Evolutionary conservation across 1,140 invertebrate species (phyloP).

Genomic region (Rhizoglyphus robini): DNA sequence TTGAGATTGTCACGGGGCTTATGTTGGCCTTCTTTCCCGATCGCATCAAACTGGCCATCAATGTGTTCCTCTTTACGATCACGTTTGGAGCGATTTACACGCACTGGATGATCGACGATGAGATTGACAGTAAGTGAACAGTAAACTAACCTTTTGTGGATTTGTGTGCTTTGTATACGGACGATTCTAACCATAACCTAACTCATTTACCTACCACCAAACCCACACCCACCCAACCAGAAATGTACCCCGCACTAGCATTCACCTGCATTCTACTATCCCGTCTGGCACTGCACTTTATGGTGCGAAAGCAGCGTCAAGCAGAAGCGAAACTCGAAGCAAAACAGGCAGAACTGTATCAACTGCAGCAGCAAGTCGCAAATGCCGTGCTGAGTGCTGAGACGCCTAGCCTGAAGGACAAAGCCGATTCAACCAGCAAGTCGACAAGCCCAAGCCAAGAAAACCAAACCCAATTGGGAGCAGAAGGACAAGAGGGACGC

Average conservation of each 20-base stretch:
- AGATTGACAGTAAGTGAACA: constrained; percentile 48
- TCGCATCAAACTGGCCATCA: constrained; percentile 67
- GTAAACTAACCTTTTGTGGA: too few species aligned
- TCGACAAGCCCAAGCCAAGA: too few species aligned
- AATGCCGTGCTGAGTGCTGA: too few species aligned
- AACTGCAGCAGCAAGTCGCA: not conserved
- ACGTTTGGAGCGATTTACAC: constrained; percentile 82
- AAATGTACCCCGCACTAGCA: constrained; percentile 77
- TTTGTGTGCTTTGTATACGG: not conserved
- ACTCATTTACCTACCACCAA: too few species aligned
- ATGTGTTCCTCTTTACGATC: constrained; percentile 60
- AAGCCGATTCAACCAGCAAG: too few species aligned
- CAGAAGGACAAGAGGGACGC: too few species aligned
- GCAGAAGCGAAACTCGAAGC: not conserved
- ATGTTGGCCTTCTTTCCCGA: constrained; percentile 74
- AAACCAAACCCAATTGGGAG: too few species aligned
- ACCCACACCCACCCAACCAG: too few species aligned
- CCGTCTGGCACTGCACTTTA: constrained; percentile 62
- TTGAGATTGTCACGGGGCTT: constrained; percentile 78
- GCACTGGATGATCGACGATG: constrained; percentile 79
- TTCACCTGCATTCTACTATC: constrained; percentile 92
- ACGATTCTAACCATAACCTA: not conserved
- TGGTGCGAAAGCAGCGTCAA: constrained; percentile 27
- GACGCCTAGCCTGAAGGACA: too few species aligned
- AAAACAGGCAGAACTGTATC: not conserved